phyloP scores from a whole-genome alignment of 2,888 invertebrate species.

The Autographa gamma region DNA sequence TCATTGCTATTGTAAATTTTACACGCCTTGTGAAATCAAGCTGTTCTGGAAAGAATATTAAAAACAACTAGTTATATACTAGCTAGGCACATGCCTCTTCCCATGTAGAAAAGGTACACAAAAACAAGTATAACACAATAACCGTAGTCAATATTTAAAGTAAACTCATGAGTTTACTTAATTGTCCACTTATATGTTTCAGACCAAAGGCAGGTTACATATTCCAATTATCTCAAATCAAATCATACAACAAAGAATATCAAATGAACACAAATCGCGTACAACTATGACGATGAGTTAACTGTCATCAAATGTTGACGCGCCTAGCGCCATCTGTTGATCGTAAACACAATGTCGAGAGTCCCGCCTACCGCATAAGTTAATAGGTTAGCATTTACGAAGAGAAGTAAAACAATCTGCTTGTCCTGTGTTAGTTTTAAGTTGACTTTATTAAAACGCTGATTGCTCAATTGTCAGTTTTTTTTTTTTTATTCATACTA shows the following conservation, averaged over 20 bases:
- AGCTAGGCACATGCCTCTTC: too few species aligned
- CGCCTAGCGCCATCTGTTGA: not conserved
- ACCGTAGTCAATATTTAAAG: too few species aligned
- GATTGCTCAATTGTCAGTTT: not conserved
- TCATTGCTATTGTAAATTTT: too few species aligned
- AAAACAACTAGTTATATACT: too few species aligned
- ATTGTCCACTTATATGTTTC: too few species aligned
- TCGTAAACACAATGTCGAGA: not conserved
- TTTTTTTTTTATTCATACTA: not conserved
- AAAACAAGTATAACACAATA: too few species aligned
- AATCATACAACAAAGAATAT: not conserved
- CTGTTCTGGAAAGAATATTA: too few species aligned
- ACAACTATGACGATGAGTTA: not conserved
- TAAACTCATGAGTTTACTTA: too few species aligned
- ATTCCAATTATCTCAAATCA: too few species aligned
- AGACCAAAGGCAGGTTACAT: too few species aligned
- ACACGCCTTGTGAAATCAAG: too few species aligned
- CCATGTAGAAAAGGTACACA: too few species aligned
- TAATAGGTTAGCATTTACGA: not conserved
- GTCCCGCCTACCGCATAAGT: slow-evolving; percentile 1
- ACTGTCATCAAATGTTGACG: not conserved
- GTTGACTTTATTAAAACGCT: not conserved
- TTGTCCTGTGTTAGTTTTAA: not conserved
- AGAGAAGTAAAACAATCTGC: not conserved
- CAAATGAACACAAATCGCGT: not conserved